Base-by-base conservation (phyloP, 2,797 vertebrate species). In the Periparus ater region DNA sequence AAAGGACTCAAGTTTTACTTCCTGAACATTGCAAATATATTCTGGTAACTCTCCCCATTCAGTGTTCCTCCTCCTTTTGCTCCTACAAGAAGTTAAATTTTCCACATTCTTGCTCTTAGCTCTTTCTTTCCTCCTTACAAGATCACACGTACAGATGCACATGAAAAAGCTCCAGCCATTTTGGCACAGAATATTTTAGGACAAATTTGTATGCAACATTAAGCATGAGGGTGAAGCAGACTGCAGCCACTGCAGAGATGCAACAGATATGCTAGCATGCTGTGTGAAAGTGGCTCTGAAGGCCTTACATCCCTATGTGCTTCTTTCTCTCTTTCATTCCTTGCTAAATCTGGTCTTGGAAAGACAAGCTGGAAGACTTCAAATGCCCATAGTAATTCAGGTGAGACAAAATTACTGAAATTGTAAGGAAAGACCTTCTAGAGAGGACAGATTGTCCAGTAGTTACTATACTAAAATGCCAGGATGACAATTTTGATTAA, bases 241-340 rank as follows among this genome's bases (percentile, higher is more conserved):
- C 32, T 67, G 29, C 30, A 80, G 27, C 16, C 26, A 38, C 17
- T 71, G 36, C 42, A 77, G 40, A 85, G 12, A n/a, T 85, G 10
- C 63, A 78, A 23, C 8, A 74, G 38, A 26, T 61, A 29, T 0
- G 13, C 5, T 44, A 45, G 12, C 34, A 27, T 2, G 11, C 21
- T 53, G 14, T 40, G 47, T 70, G 42, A 55, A 67, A 67, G 17
- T 34, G 18, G 2, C 18, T 92, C 34, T 47, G 16, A 80, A 75
- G 13, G 15, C 19, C 17, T 19, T 60, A 67, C n/a, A 44, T 30
- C 13, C 13, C 14, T 32, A 9, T 26, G 8, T 0, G 0, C 29
- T 80, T 77, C 32, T 42, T 75, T 72, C 12, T 67, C 3, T 70
- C 32, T 62, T 76, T 86, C 44, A 40, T 53, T 65, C 9, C 38